phyloP scores from a whole-genome alignment of 2,797 vertebrate genomes.

The Cichlasoma orientale region DNA sequence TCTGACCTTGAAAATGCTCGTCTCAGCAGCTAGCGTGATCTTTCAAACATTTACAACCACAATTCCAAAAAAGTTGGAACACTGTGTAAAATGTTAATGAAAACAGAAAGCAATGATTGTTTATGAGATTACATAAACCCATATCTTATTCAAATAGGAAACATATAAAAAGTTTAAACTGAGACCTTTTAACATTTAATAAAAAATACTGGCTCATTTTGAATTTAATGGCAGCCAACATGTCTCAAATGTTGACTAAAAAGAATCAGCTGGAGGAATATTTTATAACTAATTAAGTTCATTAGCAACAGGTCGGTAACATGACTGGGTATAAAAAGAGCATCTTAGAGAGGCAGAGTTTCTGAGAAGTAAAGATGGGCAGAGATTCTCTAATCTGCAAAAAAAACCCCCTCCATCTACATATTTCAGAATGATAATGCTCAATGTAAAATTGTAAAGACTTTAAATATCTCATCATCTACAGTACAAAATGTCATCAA shows the following conservation, averaged over 20 bases:
- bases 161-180: background rate
- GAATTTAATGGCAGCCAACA: background rate
- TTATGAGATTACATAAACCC: background rate
- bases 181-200: too few relatives aligned
- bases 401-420: background rate
- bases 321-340: background rate
- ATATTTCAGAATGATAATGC: background rate
- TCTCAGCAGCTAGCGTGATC: background rate
- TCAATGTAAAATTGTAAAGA: background rate
- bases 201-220: background rate
- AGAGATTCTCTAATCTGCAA: too few relatives aligned
- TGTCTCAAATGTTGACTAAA: background rate
- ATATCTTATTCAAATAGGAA: too few relatives aligned
- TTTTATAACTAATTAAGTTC: background rate
- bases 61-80: fast-evolving
- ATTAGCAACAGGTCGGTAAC: background rate
- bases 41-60: background rate
- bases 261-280: background rate
- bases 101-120: background rate
- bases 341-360: too few relatives aligned
- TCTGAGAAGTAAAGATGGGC: too few relatives aligned
- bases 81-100: background rate
- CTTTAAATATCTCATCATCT: background rate
- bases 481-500: background rate
- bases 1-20: background rate